Evolutionary conservation across 2,797 vertebrate genomes (phyloP).

Genomic region (Sylvia borin): DNA sequence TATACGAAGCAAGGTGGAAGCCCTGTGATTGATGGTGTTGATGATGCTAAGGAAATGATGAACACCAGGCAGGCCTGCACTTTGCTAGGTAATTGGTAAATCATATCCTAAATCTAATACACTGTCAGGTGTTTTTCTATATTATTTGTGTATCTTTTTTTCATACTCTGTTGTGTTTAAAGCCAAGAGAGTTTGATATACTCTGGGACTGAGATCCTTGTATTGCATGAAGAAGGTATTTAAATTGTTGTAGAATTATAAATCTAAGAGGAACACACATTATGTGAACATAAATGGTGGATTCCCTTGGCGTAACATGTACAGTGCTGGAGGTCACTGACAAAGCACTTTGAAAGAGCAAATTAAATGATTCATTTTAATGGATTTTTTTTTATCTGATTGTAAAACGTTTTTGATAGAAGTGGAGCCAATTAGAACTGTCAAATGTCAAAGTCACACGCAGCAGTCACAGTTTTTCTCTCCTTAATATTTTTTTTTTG

Average conservation of each 20-base stretch:
- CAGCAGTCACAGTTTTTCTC: neutral
- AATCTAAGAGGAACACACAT: neutral
- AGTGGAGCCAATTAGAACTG: neutral
- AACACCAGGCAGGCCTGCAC: slow-evolving; percentile 90
- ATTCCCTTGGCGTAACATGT: neutral
- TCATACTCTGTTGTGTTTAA: neutral
- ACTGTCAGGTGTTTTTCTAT: neutral
- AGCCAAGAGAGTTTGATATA: neutral
- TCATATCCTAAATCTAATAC: neutral
- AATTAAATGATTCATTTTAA: neutral
- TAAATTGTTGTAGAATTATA: neutral
- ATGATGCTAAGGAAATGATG: slow-evolving; percentile 91
- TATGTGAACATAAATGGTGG: neutral
- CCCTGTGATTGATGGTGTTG: slow-evolving; percentile 90
- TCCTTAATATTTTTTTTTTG: neutral
- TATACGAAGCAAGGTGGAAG: slow-evolving; percentile 94
- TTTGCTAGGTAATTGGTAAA: slow-evolving; percentile 85
- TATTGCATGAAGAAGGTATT: neutral
- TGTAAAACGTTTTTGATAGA: neutral
- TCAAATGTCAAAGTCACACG: neutral
- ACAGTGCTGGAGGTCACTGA: neutral
- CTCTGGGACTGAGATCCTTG: neutral
- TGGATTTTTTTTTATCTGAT: neutral
- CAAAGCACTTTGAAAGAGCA: neutral
- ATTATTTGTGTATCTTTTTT: neutral